Percentiles rank a stretch among this genome's conserved stretches.
Conservation (phyloP, 2,797 vertebrate genomes). For the Sylvia borin region DNA sequence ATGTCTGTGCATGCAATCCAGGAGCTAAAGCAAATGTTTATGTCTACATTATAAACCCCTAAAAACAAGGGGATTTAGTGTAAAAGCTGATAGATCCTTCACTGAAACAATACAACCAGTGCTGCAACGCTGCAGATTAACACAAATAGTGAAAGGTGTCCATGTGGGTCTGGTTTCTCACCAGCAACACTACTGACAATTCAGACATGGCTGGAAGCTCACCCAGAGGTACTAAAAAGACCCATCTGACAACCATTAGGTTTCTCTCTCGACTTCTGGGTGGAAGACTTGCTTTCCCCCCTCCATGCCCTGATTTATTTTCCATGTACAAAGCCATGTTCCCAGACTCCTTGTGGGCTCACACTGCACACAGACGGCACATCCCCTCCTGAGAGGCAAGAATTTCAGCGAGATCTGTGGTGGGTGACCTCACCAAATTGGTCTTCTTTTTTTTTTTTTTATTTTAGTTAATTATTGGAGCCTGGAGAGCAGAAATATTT, state of each 20-base stretch:
- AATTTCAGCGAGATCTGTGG: not conserved
- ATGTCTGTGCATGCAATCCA: conserved; percentile 1
- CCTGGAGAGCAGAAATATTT: conserved; percentile 41
- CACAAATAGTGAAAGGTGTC: conserved; percentile 2
- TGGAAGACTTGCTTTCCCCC: not conserved
- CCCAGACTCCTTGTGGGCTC: not conserved
- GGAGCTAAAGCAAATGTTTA: conserved; percentile 67
- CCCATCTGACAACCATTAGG: conserved; percentile 3
- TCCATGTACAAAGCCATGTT: conserved; percentile 9
- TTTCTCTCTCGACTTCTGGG: not conserved
- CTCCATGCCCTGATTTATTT: conserved; percentile 13
- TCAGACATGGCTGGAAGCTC: not conserved
- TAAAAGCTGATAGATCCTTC: conserved; percentile 51
- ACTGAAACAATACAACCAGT: conserved; percentile 33
- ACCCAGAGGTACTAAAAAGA: not conserved
- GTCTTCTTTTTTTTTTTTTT: not conserved
- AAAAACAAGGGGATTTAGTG: conserved; percentile 65
- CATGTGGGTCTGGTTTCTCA: conserved; percentile 11
- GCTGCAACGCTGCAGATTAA: not conserved
- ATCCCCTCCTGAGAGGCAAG: not conserved
- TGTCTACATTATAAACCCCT: conserved; percentile 53
- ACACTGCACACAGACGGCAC: not conserved
- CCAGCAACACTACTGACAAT: not conserved
- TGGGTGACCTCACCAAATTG: conserved; percentile 50
- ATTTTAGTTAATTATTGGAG: conserved; percentile 57